Evolutionary conservation across 2,888 invertebrate genomes (phyloP), one percentile per base, ranked within the genome.

Genomic region (Charanyca ferruginea): DNA sequence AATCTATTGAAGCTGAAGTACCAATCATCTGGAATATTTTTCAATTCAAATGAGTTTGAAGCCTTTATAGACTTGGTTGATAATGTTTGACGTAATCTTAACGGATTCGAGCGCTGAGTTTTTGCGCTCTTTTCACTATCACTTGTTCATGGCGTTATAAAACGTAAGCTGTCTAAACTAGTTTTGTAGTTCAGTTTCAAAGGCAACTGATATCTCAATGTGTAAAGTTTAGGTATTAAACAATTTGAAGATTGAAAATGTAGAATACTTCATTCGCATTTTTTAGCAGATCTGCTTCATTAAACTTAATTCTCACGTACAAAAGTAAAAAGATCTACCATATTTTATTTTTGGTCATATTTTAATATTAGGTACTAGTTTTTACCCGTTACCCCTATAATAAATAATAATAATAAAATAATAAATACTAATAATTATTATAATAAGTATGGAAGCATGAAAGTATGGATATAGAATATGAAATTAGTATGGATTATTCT

Each of bases 71-170:
- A 53, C 25, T 48, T 35, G 16, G 48, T 64, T 72, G 53, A 63
- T 64, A n/a, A 48, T 52, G n/a, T 42, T n/a, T 54, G 42, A 54
- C 42, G 64, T 25, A 64, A 64, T 48, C 9, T 42, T 13, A n/a
- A 13, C n/a, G 9, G 42, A 54, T 44, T 49, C 23, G 47, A 35
- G 22, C 47, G 42, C 3, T 13, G 28, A 48, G 13, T 69, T 69
- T 72, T 72, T 72, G 42, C 53, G 42, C 2, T 25, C 8, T 47
- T 72, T 72, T 65, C 73, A 42, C 64, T 63, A 47, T 64, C 41
- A 28, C 48, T 65, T n/a, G n/a, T n/a, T 49, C 47, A 42, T 22
- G 16, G 16, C 38, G 68, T 64, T 64, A 35, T 64, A 35, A 53
- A 71, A 70, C 62, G 38, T 4, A 38, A 32, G 22, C 23, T 54